Conservation (phyloP, 2,888 invertebrate species). For the Eubasilissa splendida region DNA sequence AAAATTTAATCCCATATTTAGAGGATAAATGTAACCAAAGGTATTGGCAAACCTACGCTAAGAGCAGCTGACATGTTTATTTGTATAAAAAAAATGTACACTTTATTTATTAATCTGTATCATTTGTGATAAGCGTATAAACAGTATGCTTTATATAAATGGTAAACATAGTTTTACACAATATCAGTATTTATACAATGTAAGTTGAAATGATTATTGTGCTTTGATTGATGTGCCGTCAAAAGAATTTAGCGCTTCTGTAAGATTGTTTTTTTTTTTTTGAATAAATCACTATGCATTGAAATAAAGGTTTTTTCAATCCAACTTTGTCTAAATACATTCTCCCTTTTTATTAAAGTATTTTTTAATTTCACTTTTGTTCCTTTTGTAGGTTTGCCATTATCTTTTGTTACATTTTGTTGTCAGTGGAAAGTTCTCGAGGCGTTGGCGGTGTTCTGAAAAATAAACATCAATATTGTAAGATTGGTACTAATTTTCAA, state of each 20-base stretch:
- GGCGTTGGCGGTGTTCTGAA: no score
- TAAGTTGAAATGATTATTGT: conserved; percentile 60
- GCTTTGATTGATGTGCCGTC: conserved; percentile 46
- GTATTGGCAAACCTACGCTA: conserved; percentile 55
- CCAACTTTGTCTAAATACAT: conserved; percentile 41
- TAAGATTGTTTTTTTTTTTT: conserved; percentile 54
- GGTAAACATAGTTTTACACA: conserved; percentile 60
- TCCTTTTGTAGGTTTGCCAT: conserved; percentile 51
- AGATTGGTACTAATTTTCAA: no score
- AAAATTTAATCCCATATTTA: conserved; percentile 8
- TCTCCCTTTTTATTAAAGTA: conserved; percentile 27
- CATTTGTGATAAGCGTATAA: conserved; percentile 32
- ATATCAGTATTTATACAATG: conserved; percentile 57
- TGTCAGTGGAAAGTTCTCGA: neutral
- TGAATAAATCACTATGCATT: conserved; percentile 56
- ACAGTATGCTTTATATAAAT: conserved; percentile 46
- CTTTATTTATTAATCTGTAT: conserved; percentile 33
- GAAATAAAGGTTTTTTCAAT: conserved; percentile 28
- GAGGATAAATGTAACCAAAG: conserved; percentile 42
- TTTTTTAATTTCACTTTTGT: conserved; percentile 63
- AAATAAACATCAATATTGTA: no score
- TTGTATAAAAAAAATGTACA: conserved; percentile 38
- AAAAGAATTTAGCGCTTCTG: conserved; percentile 58
- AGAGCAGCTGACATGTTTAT: conserved; percentile 51
- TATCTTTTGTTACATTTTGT: conserved; percentile 49